Percentiles rank a stretch among this genome's conserved stretches.
Evolutionary conservation across 1,140 invertebrate species (phyloP).

Genomic region (Meloidogyne floridensis): DNA sequence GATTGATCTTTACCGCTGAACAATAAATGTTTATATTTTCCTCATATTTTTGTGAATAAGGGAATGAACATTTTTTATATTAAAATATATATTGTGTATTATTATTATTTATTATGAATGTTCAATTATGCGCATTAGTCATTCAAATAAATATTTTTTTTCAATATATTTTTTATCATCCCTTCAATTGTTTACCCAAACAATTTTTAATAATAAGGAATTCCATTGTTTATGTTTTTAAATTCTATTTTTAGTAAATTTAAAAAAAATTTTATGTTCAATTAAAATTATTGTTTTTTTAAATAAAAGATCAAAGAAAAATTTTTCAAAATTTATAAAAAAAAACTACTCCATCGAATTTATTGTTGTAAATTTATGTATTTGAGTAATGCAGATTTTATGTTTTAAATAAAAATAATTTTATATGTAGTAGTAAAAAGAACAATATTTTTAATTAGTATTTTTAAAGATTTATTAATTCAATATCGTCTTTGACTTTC

Average conservation of each 20-base stretch:
- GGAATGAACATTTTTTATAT: background rate
- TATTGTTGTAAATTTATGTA: too few species aligned
- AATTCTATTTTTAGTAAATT: background rate
- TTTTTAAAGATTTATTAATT: background rate
- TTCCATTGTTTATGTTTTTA: background rate
- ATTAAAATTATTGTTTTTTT: background rate
- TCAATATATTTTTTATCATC: background rate
- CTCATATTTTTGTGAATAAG: background rate
- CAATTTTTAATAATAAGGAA: background rate
- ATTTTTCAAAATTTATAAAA: too few species aligned
- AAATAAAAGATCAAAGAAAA: conserved; percentile 2
- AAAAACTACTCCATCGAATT: too few species aligned
- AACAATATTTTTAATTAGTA: too few species aligned
- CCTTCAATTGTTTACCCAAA: background rate
- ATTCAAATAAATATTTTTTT: background rate
- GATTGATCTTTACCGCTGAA: background rate
- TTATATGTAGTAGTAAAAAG: too few species aligned
- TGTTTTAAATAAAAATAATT: too few species aligned
- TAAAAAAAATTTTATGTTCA: background rate
- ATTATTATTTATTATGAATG: background rate
- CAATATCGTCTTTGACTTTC: background rate
- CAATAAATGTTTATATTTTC: background rate
- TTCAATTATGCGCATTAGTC: conserved; percentile 9
- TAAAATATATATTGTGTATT: background rate
- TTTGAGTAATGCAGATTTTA: too few species aligned